phyloP scores from a whole-genome alignment of 2,888 invertebrate genomes.

The Spicauda simplicius region DNA sequence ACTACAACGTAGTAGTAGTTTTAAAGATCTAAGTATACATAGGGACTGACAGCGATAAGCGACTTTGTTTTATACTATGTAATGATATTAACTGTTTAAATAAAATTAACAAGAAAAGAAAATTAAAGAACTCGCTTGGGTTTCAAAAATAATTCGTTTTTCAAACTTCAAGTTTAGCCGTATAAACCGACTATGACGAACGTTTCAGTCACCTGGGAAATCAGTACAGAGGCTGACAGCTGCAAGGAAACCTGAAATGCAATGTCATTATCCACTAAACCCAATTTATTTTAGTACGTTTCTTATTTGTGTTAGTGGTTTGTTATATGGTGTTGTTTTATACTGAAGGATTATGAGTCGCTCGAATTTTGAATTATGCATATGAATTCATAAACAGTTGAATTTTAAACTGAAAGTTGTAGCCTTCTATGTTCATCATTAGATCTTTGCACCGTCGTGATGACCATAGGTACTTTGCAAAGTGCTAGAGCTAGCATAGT shows the following conservation, averaged over 20 bases:
- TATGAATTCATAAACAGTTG: too few relatives aligned
- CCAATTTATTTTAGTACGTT: conserved; percentile 6
- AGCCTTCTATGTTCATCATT: too few relatives aligned
- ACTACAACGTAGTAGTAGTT: too few relatives aligned
- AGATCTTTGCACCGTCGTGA: too few relatives aligned
- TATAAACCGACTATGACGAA: conserved; percentile 9
- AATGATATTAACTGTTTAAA: too few relatives aligned
- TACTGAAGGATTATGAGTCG: not conserved
- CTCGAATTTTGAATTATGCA: not conserved
- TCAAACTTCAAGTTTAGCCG: not conserved
- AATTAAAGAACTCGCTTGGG: not conserved
- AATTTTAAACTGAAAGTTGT: not conserved
- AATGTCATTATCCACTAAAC: conserved; percentile 17
- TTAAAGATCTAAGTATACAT: too few relatives aligned
- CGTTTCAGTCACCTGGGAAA: conserved; percentile 16
- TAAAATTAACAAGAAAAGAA: not conserved
- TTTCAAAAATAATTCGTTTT: not conserved
- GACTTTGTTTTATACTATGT: too few relatives aligned
- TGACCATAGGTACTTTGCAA: too few relatives aligned
- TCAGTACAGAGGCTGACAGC: conserved; percentile 12
- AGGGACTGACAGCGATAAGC: too few relatives aligned
- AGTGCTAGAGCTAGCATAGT: too few relatives aligned
- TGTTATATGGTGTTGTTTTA: not conserved
- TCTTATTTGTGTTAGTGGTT: not conserved
- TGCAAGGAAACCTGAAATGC: conserved; percentile 18